These are phyloP conservation scores for Schlechtendalia chinensis DNA, from an alignment of 1,140 invertebrate genomes.

Conservation along the genomic window DNA sequence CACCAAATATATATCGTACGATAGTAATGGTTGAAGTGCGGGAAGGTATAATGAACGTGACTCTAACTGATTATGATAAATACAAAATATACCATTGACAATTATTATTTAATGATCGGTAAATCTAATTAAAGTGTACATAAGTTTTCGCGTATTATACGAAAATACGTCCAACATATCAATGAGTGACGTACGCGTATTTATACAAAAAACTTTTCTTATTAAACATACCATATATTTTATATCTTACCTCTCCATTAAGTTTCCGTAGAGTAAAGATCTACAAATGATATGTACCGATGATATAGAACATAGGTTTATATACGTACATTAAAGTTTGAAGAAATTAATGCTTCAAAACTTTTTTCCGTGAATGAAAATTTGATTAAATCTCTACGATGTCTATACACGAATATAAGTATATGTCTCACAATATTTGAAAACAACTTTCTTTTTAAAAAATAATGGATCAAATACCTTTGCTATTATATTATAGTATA, in stretches of 20 bases:
- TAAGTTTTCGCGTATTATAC: too few relatives aligned
- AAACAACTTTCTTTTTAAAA: background rate
- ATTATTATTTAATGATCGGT: too few relatives aligned
- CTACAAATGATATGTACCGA: background rate
- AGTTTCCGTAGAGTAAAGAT: background rate
- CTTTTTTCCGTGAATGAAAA: background rate
- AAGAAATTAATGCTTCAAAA: background rate
- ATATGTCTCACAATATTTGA: background rate
- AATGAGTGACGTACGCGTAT: too few relatives aligned
- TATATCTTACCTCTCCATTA: background rate
- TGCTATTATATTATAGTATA: too few relatives aligned
- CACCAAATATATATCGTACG: too few relatives aligned
- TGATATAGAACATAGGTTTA: background rate
- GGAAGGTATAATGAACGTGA: too few relatives aligned
- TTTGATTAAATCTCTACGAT: conserved; percentile 25
- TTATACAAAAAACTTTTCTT: background rate
- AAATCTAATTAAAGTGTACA: too few relatives aligned
- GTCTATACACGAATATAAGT: too few relatives aligned
- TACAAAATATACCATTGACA: too few relatives aligned
- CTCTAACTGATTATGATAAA: too few relatives aligned
- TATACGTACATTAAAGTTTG: conserved; percentile 8
- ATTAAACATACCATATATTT: background rate
- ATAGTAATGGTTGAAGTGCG: too few relatives aligned
- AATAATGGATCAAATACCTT: background rate
- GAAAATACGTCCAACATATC: too few relatives aligned